Base-by-base conservation (phyloP, 2,797 vertebrate species). In the Acipenser ruthenus region DNA sequence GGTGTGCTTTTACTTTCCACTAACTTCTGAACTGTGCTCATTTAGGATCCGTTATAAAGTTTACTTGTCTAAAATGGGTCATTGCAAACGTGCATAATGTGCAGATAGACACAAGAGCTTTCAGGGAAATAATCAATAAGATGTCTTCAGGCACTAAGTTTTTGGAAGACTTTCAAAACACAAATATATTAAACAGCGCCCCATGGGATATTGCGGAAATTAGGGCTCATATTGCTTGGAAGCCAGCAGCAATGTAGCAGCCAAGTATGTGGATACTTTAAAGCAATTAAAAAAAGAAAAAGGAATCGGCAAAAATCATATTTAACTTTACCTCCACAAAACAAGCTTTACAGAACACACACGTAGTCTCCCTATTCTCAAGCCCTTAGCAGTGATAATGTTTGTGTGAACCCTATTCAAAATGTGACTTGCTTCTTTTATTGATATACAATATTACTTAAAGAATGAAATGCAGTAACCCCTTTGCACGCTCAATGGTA, bases 41-140 rank as follows among this genome's bases (percentile, higher is more conserved):
- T 37, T 37, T 37, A 18, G 77, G 73, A 71, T 69, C 66, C 69
- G 71, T 75, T 73, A 61, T 76, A 71, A 69, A 73, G 70, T 77
- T 74, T 77, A 69, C 74, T 76, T 82, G 75, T 80, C 85, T 81
- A 78, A 73, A 75, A 76, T 64, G 71, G 82, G 78, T 63, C 71
- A 79, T 73, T 74, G 79, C 78, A 86, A 87, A 82, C 82, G 55
- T 68, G 73, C 71, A 47, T 78, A 70, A 73, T 73, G 76, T 74
- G 69, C 70, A 70, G 73, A 79, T 77, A 69, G 49, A 13, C 55
- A 58, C 12, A 75, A 65, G 68, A 71, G 75, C 65, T 71, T 71
- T 2, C 71, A 74, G 77, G 69, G 70, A 82, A 78, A 70, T 49
- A 78, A 90, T 86, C 84, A 80, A 85, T 86, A 83, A 68, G 70